These are phyloP conservation scores for Psix sp. DNA, from an alignment of 1,140 invertebrate genomes.

Conservation along the genomic window DNA sequence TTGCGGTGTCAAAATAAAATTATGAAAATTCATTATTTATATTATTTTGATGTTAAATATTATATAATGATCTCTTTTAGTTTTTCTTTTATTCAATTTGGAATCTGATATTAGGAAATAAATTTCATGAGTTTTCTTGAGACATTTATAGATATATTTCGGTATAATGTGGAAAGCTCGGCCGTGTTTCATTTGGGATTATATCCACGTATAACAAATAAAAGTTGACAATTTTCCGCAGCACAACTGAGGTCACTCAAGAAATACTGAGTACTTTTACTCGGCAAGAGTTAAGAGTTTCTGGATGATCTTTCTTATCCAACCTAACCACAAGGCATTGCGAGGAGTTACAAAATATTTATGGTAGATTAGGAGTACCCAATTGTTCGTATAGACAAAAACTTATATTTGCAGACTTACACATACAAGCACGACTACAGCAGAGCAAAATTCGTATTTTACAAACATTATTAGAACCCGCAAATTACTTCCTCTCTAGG, in stretches of 20 bases:
- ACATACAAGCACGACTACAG: too few relatives aligned
- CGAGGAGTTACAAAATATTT: slow-evolving; percentile 28
- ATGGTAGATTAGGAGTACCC: slow-evolving; percentile 19
- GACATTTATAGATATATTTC: too few relatives aligned
- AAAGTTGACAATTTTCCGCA: slow-evolving; percentile 11
- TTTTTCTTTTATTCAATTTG: too few relatives aligned
- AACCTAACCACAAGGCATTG: slow-evolving; percentile 13
- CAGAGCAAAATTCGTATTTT: too few relatives aligned
- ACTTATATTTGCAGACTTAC: neutral
- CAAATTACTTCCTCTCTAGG: too few relatives aligned
- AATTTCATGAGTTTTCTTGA: too few relatives aligned
- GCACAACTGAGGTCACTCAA: slow-evolving; percentile 8
- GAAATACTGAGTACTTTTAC: slow-evolving; percentile 10
- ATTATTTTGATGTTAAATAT: neutral
- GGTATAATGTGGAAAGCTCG: too few relatives aligned
- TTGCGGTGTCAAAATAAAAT: neutral
- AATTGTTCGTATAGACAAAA: neutral
- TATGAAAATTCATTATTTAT: neutral
- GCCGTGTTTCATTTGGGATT: neutral
- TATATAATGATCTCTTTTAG: too few relatives aligned
- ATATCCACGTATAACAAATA: slow-evolving; percentile 11
- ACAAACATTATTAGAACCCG: too few relatives aligned
- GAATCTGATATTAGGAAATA: too few relatives aligned
- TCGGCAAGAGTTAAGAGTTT: slow-evolving; percentile 20
- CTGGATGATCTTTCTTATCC: slow-evolving; percentile 27